These are phyloP conservation scores for Pygocentrus nattereri DNA, from an alignment of 2,797 vertebrate species.

Conservation along the genomic window DNA sequence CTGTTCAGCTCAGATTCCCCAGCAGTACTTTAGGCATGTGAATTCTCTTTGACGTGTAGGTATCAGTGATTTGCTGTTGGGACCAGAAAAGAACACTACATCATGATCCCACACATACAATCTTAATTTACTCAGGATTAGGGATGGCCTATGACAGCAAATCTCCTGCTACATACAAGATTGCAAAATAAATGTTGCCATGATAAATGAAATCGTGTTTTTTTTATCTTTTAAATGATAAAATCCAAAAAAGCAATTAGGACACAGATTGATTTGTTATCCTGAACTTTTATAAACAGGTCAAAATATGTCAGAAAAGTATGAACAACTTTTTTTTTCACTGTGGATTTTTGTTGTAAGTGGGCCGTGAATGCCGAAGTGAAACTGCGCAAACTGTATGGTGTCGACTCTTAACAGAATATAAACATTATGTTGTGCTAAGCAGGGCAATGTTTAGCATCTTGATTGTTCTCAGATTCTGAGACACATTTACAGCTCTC, in stretches of 20 bases:
- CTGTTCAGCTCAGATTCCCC: background rate
- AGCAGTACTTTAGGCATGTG: background rate
- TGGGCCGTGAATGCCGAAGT: background rate
- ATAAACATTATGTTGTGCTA: background rate
- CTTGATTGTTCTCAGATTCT: conserved; percentile 6
- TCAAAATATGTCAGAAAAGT: background rate
- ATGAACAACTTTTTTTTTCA: background rate
- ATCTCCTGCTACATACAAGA: background rate
- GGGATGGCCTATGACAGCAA: background rate
- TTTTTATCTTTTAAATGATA: background rate
- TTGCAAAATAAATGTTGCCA: background rate
- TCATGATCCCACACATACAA: conserved; percentile 8
- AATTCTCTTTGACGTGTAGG: background rate
- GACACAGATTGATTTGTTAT: background rate
- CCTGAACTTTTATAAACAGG: background rate
- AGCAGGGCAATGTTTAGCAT: background rate
- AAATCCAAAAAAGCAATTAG: background rate
- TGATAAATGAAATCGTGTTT: background rate
- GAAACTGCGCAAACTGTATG: background rate
- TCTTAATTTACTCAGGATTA: background rate
- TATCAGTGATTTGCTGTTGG: background rate
- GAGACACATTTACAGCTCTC: background rate
- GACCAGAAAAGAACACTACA: background rate
- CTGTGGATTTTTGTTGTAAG: background rate
- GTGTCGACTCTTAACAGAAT: background rate